Base-by-base conservation (phyloP, 2,888 invertebrate genomes). In the Eristalinus sepulchralis region DNA sequence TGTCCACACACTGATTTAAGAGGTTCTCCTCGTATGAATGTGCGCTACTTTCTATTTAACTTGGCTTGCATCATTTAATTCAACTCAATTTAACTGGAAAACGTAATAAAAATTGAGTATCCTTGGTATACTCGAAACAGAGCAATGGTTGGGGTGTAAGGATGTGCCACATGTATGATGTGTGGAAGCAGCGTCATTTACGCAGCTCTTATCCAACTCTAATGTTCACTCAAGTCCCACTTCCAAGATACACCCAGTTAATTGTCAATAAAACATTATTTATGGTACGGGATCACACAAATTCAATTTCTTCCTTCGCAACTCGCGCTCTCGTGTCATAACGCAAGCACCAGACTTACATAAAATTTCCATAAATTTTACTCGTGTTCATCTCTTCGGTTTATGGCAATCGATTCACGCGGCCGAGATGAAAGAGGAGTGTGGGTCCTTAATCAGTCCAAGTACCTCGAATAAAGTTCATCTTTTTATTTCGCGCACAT, bases 301-400 rank as follows among this genome's bases (percentile, higher is more conserved):
- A 70, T 10, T 24, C 47, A 59, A 59, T 71, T 33, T 17, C 53
- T 63, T 34, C 11, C 34, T 34, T 34, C 34, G 34, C 34, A 34
- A n/a, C n/a, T n/a, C n/a, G 10, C 53, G 53, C 17, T n/a, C 17
- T 53, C 1, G n/a, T 53, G n/a, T 53, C 11, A 20, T 22, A 55
- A 22, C 55, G 22, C 60, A 20, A 39, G 13, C 33, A 31, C 67
- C 11, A 47, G 20, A 59, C 33, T 60, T 53, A 81, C 82, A 86
- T 86, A 53, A 78, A 86, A 82, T 83, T 78, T 86, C 82, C 73
- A 73, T 82, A 86, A 86, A 86, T 78, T 82, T 78, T 78, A 82
- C 70, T 77, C 67, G 60, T 66, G 47, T 73, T 78, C 64, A 57
- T 71, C 76, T 62, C 59, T 34, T 55, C 80, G 78, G 70, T 83